Evolutionary conservation across 2,888 invertebrate species (phyloP).

Genomic region (Euspilapteryx auroguttella): DNA sequence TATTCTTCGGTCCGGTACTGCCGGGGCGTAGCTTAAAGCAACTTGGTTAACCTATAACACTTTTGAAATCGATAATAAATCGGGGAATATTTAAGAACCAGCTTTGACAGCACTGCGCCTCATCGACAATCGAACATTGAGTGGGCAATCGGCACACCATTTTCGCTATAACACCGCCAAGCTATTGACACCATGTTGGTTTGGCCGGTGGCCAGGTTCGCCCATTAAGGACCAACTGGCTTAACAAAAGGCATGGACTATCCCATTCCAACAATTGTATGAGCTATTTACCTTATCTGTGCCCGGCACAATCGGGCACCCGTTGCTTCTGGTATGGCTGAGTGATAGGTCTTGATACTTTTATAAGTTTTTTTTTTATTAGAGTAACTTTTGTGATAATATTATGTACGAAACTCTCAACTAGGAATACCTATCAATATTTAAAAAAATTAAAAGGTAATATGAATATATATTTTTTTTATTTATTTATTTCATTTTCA

Average conservation of each 20-base stretch:
- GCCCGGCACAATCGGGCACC: constrained; percentile 37
- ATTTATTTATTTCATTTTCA: too few species aligned
- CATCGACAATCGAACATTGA: constrained; percentile 16
- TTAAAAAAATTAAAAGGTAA: too few species aligned
- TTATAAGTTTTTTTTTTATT: too few species aligned
- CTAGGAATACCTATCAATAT: too few species aligned
- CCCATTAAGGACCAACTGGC: constrained; percentile 50
- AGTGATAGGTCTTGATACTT: constrained; percentile 19
- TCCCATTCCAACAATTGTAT: constrained; percentile 56
- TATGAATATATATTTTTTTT: too few species aligned
- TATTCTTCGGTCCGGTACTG: too few species aligned
- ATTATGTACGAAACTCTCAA: constrained; percentile 19
- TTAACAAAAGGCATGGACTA: constrained; percentile 48
- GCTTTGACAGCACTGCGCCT: too few species aligned
- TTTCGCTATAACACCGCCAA: constrained; percentile 16
- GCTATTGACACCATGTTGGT: constrained; percentile 54
- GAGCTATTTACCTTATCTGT: constrained; percentile 61
- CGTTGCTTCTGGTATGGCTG: constrained; percentile 21
- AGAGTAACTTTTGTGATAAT: not conserved
- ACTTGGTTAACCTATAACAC: too few species aligned
- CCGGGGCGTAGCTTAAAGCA: too few species aligned
- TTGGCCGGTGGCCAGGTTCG: constrained; percentile 36
- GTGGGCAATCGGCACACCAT: constrained; percentile 18
- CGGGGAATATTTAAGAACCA: too few species aligned
- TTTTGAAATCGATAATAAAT: too few species aligned